A percentile compares a stretch with the other conserved stretches of the same genome.
These are phyloP conservation scores for Prorops nasuta DNA, from an alignment of 1,140 invertebrate species.

Conservation along the genomic window DNA sequence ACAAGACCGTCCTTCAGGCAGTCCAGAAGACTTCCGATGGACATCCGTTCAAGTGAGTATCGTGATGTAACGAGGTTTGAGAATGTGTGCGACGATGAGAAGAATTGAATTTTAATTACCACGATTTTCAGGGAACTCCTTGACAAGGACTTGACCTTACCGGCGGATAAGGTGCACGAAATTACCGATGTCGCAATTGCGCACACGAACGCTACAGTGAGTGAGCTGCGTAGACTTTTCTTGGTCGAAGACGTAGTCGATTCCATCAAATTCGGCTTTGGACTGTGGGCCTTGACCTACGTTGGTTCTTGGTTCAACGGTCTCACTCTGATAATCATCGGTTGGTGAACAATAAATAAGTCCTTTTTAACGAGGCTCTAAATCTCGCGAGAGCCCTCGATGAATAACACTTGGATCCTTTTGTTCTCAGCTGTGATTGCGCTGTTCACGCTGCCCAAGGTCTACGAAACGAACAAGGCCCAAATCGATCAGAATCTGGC, in stretches of 20 bases:
- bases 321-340: constrained; percentile 92
- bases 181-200: constrained; percentile 79
- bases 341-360: constrained; percentile 57
- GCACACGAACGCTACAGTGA: constrained; percentile 77
- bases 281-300: constrained; percentile 94
- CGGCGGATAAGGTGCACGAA: constrained; percentile 85
- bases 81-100: too few relatives aligned
- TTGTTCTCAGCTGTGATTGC: constrained; percentile 81
- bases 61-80: not conserved
- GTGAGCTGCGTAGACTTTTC: constrained; percentile 87
- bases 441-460: constrained; percentile 93
- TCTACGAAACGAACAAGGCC: constrained; percentile 96
- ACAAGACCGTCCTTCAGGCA: constrained; percentile 93
- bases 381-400: not conserved
- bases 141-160: constrained; percentile 81
- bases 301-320: constrained; percentile 97
- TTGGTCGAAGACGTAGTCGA: constrained; percentile 95
- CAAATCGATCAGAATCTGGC: constrained; percentile 94
- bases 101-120: constrained; percentile 10
- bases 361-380: not conserved
- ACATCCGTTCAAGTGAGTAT: constrained; percentile 93
- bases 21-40: constrained; percentile 96
- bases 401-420: too few relatives aligned
- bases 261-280: constrained; percentile 89
- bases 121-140: constrained; percentile 73